Base-by-base conservation (phyloP, 1,140 invertebrate genomes). In the Vollenhovia emeryi region DNA sequence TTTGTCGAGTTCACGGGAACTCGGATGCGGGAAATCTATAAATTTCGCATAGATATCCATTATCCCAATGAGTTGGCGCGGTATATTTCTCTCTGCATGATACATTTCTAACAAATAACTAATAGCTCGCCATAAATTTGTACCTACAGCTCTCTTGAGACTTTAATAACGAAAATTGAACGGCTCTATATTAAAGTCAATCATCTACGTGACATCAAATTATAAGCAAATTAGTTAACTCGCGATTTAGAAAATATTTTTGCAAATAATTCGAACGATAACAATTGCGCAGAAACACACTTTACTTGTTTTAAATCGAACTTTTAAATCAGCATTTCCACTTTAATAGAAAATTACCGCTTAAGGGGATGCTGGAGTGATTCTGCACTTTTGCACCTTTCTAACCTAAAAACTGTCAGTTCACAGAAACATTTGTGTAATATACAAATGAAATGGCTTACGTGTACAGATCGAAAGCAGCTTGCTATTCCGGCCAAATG, bases 31-130 rank as follows among this genome's bases (percentile, higher is more conserved):
- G 9, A 21, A 5, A 55, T 68, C 30, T 40, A 79, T 79, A 68
- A 79, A 80, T 80, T 55, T 55, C 15, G 57, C 57, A 76, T 76
- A 62, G 15, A 40, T 60, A 60, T 75, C 52, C 21, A 40, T 57
- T 59, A 75, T 13, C 18, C 40, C 9, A 33, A 75, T 75, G 36
- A 75, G 57, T 27, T 59, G 5, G 8, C 15, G 8, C 21, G 15
- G 15, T 18, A 40, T 8, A 40, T 79, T 69, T 40, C n/a, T n/a
- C n/a, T 50, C 30, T 21, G 43, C 13, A 52, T 69, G 30, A 80
- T 80, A 68, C 21, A 40, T 69, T 5, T 8, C 21, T n/a, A 79
- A 79, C n/a, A 24, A 80, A 69, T 69, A 55, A 80, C 9, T 48
- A n/a, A 36, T 78, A 80, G 1, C 11, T 21, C 7, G 11, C 11